Conservation (phyloP, 2,113 vertebrate species). For the Campylorhamphus procurvoides region DNA sequence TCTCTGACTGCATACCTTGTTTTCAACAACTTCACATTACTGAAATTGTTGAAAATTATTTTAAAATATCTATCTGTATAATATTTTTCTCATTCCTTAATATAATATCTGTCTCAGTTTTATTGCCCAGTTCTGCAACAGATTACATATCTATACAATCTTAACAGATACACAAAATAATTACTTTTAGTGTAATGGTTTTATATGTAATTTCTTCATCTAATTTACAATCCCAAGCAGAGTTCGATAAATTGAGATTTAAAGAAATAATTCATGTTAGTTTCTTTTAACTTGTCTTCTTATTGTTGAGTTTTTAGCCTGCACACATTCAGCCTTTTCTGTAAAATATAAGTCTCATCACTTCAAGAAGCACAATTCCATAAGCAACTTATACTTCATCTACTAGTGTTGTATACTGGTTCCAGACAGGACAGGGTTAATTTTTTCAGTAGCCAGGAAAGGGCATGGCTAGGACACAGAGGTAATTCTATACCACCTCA, state of each 20-base stretch:
- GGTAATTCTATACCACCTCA: not conserved
- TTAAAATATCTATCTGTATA: not conserved
- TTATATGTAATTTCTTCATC: not conserved
- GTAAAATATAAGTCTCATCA: not conserved
- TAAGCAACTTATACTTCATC: not conserved
- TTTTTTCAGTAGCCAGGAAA: not conserved
- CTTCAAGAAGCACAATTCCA: not conserved
- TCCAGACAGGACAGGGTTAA: not conserved
- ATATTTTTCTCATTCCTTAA: not conserved
- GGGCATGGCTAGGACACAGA: not conserved
- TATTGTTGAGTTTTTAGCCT: not conserved
- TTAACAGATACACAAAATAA: not conserved
- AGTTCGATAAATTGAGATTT: not conserved
- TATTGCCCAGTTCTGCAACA: not conserved
- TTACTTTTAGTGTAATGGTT: accelerated
- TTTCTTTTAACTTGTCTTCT: not conserved
- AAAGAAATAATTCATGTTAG: not conserved
- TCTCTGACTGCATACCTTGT: not conserved
- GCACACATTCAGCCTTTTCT: not conserved
- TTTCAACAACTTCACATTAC: not conserved
- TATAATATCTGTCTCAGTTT: not conserved
- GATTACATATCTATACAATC: not conserved
- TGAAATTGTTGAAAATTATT: not conserved
- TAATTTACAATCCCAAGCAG: not conserved
- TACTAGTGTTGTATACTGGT: not conserved